phyloP scores from a whole-genome alignment of 1,140 invertebrate species.

The Luehdorfia chinensis region DNA sequence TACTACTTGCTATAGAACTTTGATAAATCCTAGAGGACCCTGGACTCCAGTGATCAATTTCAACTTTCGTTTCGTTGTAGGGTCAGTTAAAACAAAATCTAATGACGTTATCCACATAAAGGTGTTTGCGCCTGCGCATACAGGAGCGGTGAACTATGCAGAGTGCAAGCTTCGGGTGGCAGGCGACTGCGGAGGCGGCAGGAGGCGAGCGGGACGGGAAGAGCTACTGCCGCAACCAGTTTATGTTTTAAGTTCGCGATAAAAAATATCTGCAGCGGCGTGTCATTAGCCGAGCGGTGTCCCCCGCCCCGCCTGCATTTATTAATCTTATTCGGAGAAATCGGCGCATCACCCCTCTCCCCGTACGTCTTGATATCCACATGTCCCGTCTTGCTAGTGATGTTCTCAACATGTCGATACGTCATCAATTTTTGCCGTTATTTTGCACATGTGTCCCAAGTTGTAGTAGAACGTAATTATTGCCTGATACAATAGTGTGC shows the following conservation, averaged over 20 bases:
- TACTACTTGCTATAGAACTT: too few relatives aligned
- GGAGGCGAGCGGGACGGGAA: conserved; percentile 20
- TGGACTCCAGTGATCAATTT: too few relatives aligned
- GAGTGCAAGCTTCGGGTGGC: conserved; percentile 28
- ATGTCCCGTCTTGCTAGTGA: conserved; percentile 28
- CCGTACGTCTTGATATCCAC: conserved; percentile 28
- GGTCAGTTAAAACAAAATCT: too few relatives aligned
- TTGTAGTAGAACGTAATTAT: too few relatives aligned
- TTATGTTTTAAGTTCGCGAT: conserved; percentile 71
- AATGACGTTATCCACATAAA: neutral
- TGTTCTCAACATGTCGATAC: conserved; percentile 22
- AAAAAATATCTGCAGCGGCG: conserved; percentile 69
- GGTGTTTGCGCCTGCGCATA: conserved; percentile 3
- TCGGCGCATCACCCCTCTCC: conserved; percentile 56
- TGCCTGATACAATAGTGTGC: too few relatives aligned
- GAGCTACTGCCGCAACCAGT: conserved; percentile 51
- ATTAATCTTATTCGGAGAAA: conserved; percentile 73
- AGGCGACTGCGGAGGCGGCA: conserved; percentile 10
- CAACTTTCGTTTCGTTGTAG: too few relatives aligned
- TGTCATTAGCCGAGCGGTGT: conserved; percentile 67
- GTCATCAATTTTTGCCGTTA: too few relatives aligned
- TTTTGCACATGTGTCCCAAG: neutral
- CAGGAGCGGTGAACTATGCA: conserved; percentile 46
- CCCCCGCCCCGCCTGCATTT: conserved; percentile 57
- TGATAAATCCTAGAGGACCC: too few relatives aligned